Percentiles rank a stretch among this genome's conserved stretches.
Evolutionary conservation across 2,797 vertebrate genomes (phyloP).

Genomic region (Centroberyx gerrardi): DNA sequence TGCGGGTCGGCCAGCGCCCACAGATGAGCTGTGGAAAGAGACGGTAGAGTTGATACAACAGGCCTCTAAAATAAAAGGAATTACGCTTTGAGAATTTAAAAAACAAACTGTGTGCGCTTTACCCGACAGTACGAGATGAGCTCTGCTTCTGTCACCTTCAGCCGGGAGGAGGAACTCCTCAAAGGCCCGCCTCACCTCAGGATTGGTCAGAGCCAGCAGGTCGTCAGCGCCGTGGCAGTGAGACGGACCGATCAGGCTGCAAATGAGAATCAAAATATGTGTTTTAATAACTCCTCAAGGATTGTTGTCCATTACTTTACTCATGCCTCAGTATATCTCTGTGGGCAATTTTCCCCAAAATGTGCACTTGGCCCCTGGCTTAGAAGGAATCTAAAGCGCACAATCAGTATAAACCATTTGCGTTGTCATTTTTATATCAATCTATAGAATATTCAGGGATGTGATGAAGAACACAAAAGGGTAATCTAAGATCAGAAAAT

Average conservation of each 20-base stretch:
- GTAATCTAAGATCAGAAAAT: no score
- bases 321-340: background rate
- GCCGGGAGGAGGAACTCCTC: constrained; percentile 83
- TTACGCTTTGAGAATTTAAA: background rate
- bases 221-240: constrained; percentile 78
- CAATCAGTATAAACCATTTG: no score
- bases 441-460: no score
- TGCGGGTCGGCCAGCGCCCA: constrained; percentile 86
- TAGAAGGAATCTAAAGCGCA: no score
- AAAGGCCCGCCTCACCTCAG: constrained; percentile 84
- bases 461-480: no score
- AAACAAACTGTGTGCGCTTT: background rate
- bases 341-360: background rate
- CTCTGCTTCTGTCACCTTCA: constrained; percentile 72
- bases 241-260: constrained; percentile 85
- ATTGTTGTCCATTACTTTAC: background rate
- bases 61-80: background rate
- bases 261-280: constrained; percentile 11
- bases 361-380: background rate
- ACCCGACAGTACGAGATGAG: constrained; percentile 87
- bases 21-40: constrained; percentile 73
- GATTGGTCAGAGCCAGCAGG: constrained; percentile 81
- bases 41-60: background rate
- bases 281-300: background rate
- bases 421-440: no score